Evolutionary conservation across 2,113 vertebrate species (phyloP).

Genomic region (Oryzias celebensis): DNA sequence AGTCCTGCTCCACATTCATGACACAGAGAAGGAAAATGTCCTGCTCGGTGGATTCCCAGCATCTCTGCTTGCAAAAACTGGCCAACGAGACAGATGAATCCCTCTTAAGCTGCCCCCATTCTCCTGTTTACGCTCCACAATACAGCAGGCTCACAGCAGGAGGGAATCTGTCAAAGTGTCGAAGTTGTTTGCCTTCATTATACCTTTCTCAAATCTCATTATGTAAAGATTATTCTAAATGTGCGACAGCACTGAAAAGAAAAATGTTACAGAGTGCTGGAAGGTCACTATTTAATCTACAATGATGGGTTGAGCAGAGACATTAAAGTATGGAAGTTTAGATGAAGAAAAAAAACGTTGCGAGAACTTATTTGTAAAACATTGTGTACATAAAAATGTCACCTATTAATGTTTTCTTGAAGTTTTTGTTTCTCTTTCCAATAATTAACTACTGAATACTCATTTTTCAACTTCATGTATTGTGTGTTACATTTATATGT

Average conservation of each 20-base stretch:
- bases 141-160: background rate
- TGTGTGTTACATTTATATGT: too few relatives aligned
- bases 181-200: constrained; percentile 17
- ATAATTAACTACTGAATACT: too few relatives aligned
- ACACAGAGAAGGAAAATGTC: constrained; percentile 41
- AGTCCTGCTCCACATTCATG: constrained; percentile 60
- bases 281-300: too few relatives aligned
- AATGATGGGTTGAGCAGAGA: too few relatives aligned
- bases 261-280: background rate
- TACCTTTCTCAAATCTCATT: constrained; percentile 21
- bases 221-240: constrained; percentile 17
- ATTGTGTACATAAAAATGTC: too few relatives aligned
- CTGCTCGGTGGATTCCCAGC: constrained; percentile 35
- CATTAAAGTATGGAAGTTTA: too few relatives aligned
- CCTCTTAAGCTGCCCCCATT: constrained; percentile 3
- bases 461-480: too few relatives aligned
- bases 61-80: constrained; percentile 25
- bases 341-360: too few relatives aligned
- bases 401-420: too few relatives aligned
- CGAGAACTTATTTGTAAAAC: too few relatives aligned
- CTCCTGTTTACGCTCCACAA: constrained; percentile 16
- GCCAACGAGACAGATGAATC: constrained; percentile 36
- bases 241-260: background rate
- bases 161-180: constrained; percentile 14
- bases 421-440: too few relatives aligned